Conservation (phyloP, 1,140 invertebrate species). For the Drosophila burlai region DNA sequence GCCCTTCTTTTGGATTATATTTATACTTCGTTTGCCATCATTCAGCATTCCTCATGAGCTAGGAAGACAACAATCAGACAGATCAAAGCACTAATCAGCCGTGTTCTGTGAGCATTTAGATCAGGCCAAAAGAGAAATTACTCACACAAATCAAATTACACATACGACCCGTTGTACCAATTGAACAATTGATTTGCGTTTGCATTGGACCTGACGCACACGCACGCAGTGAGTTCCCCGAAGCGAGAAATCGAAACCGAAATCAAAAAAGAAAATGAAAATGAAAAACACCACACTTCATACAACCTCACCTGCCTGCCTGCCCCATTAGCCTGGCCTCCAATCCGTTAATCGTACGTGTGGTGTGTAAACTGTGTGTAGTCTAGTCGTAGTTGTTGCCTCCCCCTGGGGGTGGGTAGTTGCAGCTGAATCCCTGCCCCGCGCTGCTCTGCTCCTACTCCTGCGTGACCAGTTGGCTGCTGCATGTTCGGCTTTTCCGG, state of each 20-base stretch:
- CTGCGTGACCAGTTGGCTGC: slow-evolving; percentile 49
- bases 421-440: slow-evolving; percentile 15
- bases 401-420: slow-evolving; percentile 11
- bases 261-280: slow-evolving; percentile 40
- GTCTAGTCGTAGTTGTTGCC: slow-evolving; percentile 33
- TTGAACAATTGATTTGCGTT: slow-evolving; percentile 76
- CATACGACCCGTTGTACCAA: slow-evolving; percentile 71
- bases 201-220: slow-evolving; percentile 83
- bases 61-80: slow-evolving; percentile 28
- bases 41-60: slow-evolving; percentile 33
- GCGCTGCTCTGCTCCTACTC: slow-evolving; percentile 3
- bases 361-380: slow-evolving; percentile 43
- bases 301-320: slow-evolving; percentile 61
- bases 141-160: slow-evolving; percentile 58
- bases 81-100: slow-evolving; percentile 6
- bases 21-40: slow-evolving; percentile 12
- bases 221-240: slow-evolving; percentile 80
- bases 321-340: slow-evolving; percentile 59
- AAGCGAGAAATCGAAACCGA: slow-evolving; percentile 31
- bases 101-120: slow-evolving; percentile 40
- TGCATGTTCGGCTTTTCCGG: slow-evolving; percentile 42
- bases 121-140: slow-evolving; percentile 32
- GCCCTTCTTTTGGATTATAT: slow-evolving; percentile 12
- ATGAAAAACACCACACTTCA: slow-evolving; percentile 43
- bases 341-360: slow-evolving; percentile 38